Percentiles rank a stretch among this genome's conserved stretches.
Evolutionary conservation across 2,797 vertebrate genomes (phyloP).

Genomic region (Muscicapa striata): DNA sequence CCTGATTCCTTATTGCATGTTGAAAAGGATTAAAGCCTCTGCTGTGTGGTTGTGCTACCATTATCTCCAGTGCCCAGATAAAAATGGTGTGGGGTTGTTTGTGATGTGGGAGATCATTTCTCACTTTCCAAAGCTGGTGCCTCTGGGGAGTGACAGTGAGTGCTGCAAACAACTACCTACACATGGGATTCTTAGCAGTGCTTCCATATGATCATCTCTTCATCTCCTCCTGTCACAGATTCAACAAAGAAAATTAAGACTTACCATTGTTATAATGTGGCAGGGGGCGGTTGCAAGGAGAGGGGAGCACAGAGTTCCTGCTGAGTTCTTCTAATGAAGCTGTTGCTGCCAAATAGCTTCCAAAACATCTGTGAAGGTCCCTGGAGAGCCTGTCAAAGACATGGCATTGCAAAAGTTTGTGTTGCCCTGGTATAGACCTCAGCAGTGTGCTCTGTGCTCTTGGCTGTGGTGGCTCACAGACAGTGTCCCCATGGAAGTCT

Average conservation of each 20-base stretch:
- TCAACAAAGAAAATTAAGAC: neutral
- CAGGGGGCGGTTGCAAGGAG: neutral
- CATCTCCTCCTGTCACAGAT: neutral
- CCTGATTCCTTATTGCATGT: neutral
- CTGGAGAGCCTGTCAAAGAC: neutral
- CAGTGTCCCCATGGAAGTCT: neutral
- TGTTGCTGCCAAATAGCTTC: neutral
- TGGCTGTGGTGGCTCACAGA: neutral
- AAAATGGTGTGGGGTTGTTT: neutral
- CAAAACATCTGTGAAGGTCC: neutral
- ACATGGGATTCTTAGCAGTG: neutral
- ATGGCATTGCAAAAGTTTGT: neutral
- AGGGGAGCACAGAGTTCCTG: neutral
- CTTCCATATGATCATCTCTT: neutral
- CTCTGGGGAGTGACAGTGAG: neutral
- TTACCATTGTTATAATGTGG: neutral
- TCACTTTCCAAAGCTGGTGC: neutral
- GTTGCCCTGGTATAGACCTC: neutral
- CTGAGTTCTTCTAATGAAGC: neutral
- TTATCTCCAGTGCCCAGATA: neutral
- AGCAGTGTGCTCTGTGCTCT: neutral
- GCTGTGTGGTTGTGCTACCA: neutral
- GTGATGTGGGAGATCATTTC: neutral
- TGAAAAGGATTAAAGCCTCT: neutral
- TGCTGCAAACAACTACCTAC: neutral